These are phyloP conservation scores for Pluvianellus socialis DNA, from an alignment of 2,113 vertebrate species.

Conservation along the genomic window DNA sequence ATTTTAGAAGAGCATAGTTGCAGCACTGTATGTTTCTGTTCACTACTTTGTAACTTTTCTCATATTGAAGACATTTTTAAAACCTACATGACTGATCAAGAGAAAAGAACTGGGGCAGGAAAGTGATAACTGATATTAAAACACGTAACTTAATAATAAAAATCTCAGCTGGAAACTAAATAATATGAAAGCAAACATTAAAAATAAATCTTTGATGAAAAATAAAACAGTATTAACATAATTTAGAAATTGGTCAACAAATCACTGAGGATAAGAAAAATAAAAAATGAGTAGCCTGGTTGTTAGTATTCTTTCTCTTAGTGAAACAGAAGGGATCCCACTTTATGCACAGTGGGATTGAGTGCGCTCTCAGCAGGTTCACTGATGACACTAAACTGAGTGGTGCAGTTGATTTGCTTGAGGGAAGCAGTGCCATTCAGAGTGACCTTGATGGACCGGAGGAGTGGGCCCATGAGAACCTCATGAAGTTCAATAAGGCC, in stretches of 20 bases:
- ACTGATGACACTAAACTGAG: not conserved
- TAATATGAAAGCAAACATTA: not conserved
- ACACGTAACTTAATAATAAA: not conserved
- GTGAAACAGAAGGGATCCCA: not conserved
- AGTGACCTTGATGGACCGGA: not conserved
- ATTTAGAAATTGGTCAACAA: not conserved
- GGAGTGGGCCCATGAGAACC: rapidly evolving
- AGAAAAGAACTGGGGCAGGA: not conserved
- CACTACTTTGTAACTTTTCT: not conserved
- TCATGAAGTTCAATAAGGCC: not conserved
- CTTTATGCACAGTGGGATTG: rapidly evolving
- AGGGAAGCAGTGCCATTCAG: not conserved
- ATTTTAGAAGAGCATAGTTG: not conserved
- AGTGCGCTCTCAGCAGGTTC: not conserved
- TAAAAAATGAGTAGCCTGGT: not conserved
- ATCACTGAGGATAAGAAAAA: not conserved
- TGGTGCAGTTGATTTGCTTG: rapidly evolving
- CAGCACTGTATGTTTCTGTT: not conserved
- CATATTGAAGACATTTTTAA: not conserved
- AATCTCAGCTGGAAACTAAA: not conserved
- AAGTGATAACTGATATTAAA: not conserved
- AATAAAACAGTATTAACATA: rapidly evolving
- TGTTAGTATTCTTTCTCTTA: not conserved
- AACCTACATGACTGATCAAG: not conserved
- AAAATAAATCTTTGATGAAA: not conserved